phyloP scores from a whole-genome alignment of 2,797 vertebrate species.

The Falco concolor region DNA sequence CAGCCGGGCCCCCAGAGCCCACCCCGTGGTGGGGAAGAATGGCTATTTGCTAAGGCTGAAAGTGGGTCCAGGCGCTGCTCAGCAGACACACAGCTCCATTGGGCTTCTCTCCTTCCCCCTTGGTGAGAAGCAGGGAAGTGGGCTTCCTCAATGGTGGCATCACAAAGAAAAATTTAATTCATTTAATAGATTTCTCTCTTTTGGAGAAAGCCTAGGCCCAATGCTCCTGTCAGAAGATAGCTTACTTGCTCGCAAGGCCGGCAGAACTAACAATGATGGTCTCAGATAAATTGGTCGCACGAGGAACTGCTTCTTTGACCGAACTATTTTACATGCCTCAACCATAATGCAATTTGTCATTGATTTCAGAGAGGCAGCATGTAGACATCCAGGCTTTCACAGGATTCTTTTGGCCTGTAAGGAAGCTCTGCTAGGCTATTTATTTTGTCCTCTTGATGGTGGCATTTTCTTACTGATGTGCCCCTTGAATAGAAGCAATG shows the following conservation, averaged over 20 bases:
- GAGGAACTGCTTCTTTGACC: not conserved
- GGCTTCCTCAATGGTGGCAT: rapidly evolving
- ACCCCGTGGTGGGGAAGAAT: rapidly evolving
- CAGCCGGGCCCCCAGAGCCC: not conserved
- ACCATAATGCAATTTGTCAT: conserved; percentile 7
- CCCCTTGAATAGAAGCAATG: not conserved
- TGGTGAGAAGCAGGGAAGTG: not conserved
- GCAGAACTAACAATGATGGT: not conserved
- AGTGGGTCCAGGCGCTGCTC: rapidly evolving
- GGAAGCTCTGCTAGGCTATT: not conserved
- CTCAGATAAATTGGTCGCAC: not conserved
- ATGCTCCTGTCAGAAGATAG: not conserved
- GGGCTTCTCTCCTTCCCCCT: not conserved
- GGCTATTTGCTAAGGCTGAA: not conserved
- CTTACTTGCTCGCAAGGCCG: not conserved
- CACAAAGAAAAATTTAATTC: not conserved
- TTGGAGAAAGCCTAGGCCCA: not conserved
- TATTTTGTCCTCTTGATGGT: not conserved
- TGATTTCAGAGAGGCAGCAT: not conserved
- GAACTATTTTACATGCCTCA: not conserved
- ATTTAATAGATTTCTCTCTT: not conserved
- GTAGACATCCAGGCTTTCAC: not conserved
- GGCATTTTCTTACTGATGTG: not conserved
- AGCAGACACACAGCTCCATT: not conserved
- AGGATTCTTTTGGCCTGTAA: not conserved